A percentile compares a stretch with the other conserved stretches of the same genome.
These are phyloP conservation scores for Pyrrhura leucotis DNA, from an alignment of 2,797 vertebrate genomes.

Conservation along the genomic window DNA sequence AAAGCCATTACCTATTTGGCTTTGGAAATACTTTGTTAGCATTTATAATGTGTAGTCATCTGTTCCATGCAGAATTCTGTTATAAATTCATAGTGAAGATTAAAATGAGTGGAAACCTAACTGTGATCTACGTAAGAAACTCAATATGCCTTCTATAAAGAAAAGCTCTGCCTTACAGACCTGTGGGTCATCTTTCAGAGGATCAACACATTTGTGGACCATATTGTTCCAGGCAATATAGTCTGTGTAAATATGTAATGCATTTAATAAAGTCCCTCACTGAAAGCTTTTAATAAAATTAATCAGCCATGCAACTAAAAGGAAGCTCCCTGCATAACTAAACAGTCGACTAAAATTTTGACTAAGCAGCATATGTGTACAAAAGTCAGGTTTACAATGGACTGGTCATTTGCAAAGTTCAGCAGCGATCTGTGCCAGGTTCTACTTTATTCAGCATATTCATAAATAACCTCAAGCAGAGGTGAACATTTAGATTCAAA, in stretches of 20 bases:
- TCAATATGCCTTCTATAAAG: neutral
- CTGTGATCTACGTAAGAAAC: neutral
- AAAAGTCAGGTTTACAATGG: neutral
- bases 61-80: neutral
- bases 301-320: neutral
- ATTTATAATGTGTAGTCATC: neutral
- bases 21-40: neutral
- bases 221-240: neutral
- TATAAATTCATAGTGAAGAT: neutral
- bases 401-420: neutral
- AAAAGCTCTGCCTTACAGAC: neutral
- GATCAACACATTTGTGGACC: neutral
- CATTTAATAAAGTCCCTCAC: neutral
- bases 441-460: neutral
- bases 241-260: neutral
- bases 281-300: neutral
- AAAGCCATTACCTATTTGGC: neutral
- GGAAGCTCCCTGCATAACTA: neutral
- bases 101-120: neutral
- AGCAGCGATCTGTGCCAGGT: neutral
- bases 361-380: neutral
- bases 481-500: neutral
- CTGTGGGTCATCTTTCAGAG: neutral
- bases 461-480: neutral
- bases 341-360: neutral